phyloP scores from a whole-genome alignment of 2,888 invertebrate genomes.

The Thera britannica region DNA sequence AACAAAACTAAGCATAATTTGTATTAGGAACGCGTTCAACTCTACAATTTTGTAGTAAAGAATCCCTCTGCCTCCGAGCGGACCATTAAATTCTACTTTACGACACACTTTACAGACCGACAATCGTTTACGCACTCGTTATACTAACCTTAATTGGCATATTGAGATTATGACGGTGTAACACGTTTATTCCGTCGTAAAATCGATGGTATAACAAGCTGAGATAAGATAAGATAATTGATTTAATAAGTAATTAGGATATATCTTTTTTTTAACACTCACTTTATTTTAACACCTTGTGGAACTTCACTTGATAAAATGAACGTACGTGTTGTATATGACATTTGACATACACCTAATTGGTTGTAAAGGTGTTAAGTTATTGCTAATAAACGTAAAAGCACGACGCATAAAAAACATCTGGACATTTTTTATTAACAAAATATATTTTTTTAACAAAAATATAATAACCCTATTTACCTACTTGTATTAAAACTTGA shows the following conservation, averaged over 20 bases:
- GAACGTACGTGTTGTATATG: slow-evolving; percentile 16
- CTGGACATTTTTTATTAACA: not conserved
- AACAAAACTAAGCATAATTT: slow-evolving; percentile 10
- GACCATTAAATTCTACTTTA: slow-evolving; percentile 77
- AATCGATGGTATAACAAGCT: slow-evolving; percentile 24
- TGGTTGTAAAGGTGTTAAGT: slow-evolving; percentile 15
- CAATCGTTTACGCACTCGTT: slow-evolving; percentile 71
- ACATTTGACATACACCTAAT: slow-evolving; percentile 13
- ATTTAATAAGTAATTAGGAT: slow-evolving; percentile 23
- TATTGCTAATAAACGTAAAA: slow-evolving; percentile 4
- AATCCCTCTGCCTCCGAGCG: slow-evolving; percentile 66
- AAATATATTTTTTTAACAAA: too few species aligned
- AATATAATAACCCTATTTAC: too few species aligned
- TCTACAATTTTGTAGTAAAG: slow-evolving; percentile 48
- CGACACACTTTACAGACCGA: slow-evolving; percentile 64
- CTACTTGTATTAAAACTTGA: too few species aligned
- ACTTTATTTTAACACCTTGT: slow-evolving; percentile 27
- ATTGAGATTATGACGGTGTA: slow-evolving; percentile 75
- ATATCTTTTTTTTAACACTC: slow-evolving; percentile 18
- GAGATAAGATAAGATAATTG: slow-evolving; percentile 29
- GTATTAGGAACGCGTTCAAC: slow-evolving; percentile 25
- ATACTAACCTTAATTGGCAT: slow-evolving; percentile 78
- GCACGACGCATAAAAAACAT: not conserved
- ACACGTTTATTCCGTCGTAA: slow-evolving; percentile 45
- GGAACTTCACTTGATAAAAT: slow-evolving; percentile 14